phyloP scores from a whole-genome alignment of 2,888 invertebrate genomes.

The Apotomis betuletana region DNA sequence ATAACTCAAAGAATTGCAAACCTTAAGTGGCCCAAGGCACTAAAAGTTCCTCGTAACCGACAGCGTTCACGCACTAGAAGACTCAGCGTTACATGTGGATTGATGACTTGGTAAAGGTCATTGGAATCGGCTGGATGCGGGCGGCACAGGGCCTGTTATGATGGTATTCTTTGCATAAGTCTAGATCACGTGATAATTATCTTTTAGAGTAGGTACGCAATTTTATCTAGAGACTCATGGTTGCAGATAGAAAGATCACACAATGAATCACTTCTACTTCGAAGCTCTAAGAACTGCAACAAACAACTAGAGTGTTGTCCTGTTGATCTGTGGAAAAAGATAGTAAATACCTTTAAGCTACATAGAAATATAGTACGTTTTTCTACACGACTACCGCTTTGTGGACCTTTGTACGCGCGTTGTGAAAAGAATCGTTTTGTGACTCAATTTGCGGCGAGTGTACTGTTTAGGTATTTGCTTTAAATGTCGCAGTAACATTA shows the following conservation, averaged over 20 bases:
- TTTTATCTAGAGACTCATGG: too few species aligned
- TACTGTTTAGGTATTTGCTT: conserved; percentile 35
- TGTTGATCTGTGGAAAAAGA: background rate
- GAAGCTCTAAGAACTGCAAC: background rate
- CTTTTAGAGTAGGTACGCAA: too few species aligned
- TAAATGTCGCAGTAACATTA: background rate
- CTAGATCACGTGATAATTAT: too few species aligned
- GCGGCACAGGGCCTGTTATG: too few species aligned
- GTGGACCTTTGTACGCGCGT: conserved; percentile 31
- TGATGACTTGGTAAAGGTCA: too few species aligned
- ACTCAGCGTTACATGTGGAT: too few species aligned
- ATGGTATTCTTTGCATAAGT: too few species aligned
- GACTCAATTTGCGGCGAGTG: conserved; percentile 41
- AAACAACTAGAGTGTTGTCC: background rate
- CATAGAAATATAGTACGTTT: background rate
- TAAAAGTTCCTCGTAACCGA: too few species aligned
- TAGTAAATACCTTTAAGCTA: background rate
- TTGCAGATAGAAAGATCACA: background rate
- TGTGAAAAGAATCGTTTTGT: conserved; percentile 39
- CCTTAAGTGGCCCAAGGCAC: too few species aligned
- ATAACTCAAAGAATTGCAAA: too few species aligned
- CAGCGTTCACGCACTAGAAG: too few species aligned
- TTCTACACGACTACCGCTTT: conserved; percentile 1
- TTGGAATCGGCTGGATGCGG: too few species aligned
- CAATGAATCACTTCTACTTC: background rate